phyloP scores from a whole-genome alignment of 2,113 vertebrate species.

The Phalacrocorax pelagicus region DNA sequence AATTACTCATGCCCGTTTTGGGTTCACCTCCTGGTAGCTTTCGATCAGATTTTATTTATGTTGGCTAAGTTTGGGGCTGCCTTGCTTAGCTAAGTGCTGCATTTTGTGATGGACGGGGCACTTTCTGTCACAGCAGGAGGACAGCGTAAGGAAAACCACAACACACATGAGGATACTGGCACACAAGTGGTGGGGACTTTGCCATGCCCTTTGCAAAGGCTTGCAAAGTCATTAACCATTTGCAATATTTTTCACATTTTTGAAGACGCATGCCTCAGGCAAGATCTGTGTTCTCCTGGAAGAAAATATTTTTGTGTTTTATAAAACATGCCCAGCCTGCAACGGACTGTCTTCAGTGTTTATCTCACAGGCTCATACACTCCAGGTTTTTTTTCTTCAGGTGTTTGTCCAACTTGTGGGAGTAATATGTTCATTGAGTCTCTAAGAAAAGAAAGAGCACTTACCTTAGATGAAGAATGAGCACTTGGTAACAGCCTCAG shows the following conservation, averaged over 20 bases:
- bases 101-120: not conserved
- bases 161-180: not conserved
- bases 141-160: not conserved
- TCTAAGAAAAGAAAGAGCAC: not conserved
- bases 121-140: not conserved
- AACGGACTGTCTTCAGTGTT: not conserved
- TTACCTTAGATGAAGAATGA: not conserved
- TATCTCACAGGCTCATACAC: not conserved
- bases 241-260: not conserved
- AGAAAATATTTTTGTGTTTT: not conserved
- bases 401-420: not conserved
- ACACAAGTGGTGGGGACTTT: not conserved
- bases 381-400: not conserved
- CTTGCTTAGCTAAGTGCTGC: not conserved
- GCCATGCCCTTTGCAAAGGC: not conserved
- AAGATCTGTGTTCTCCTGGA: not conserved
- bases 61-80: not conserved
- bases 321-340: not conserved
- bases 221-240: not conserved
- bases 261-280: not conserved
- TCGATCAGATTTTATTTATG: not conserved
- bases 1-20: not conserved
- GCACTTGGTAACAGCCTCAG: not conserved
- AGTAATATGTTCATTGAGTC: not conserved
- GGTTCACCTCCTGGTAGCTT: slow-evolving; percentile 14